Percentiles rank a stretch among this genome's conserved stretches.
Conservation (phyloP, 2,797 vertebrate species). For the Geotria australis region DNA sequence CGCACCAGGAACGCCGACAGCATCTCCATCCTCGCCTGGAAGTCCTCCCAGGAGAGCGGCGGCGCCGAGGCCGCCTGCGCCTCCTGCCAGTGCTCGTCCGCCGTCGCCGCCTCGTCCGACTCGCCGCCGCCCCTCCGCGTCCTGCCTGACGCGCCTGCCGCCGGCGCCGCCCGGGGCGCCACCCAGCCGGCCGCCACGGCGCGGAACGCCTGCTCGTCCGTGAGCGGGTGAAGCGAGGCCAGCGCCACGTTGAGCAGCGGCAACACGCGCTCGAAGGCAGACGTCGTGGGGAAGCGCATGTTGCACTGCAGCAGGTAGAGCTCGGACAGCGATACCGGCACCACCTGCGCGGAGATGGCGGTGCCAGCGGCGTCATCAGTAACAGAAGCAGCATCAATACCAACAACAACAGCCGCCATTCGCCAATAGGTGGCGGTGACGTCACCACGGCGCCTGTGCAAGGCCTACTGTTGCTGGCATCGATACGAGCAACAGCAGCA, state of each 20-base stretch:
- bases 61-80: not conserved
- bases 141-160: too few relatives aligned
- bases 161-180: slow-evolving; percentile 1
- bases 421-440: too few relatives aligned
- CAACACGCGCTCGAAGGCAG: slow-evolving; percentile 54
- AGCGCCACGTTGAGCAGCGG: slow-evolving; percentile 63
- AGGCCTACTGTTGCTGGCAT: too few relatives aligned
- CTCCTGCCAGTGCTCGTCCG: too few relatives aligned
- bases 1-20: slow-evolving; percentile 69
- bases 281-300: slow-evolving; percentile 84
- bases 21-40: slow-evolving; percentile 61
- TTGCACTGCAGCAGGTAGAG: slow-evolving; percentile 91
- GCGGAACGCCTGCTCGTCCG: slow-evolving; percentile 83
- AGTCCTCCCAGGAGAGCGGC: slow-evolving; percentile 58
- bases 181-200: slow-evolving; percentile 47
- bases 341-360: slow-evolving; percentile 14
- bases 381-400: too few relatives aligned
- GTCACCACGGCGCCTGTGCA: too few relatives aligned
- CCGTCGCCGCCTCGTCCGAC: not conserved
- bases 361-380: too few relatives aligned
- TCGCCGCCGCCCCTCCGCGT: slow-evolving; percentile 12
- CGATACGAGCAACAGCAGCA: too few relatives aligned
- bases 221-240: slow-evolving; percentile 79
- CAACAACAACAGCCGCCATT: too few relatives aligned
- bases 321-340: slow-evolving; percentile 72